Percentiles rank a stretch among this genome's conserved stretches.
These are phyloP conservation scores for Phoenicopterus ruber DNA, from an alignment of 2,113 vertebrate genomes.

Conservation along the genomic window DNA sequence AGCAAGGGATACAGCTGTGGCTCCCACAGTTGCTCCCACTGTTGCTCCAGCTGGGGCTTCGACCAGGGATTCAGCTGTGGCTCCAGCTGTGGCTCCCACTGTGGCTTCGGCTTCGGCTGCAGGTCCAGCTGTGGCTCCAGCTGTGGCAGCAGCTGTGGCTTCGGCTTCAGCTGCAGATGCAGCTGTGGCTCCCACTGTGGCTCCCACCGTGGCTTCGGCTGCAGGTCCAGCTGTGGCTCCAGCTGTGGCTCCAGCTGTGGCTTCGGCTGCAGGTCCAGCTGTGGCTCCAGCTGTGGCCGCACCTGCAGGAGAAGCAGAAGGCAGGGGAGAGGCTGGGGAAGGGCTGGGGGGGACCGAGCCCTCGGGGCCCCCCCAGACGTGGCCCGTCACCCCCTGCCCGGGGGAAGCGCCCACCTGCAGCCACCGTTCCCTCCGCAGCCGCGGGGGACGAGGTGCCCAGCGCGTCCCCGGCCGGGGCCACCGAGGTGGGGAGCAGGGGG, in stretches of 20 bases:
- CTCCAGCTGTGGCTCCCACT: background rate
- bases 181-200: background rate
- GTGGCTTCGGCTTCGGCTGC: background rate
- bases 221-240: background rate
- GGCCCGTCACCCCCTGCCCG: rapidly evolving
- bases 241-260: background rate
- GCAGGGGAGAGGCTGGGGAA: background rate
- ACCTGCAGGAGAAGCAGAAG: background rate
- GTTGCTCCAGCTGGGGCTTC: conserved; percentile 27
- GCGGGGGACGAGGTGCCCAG: background rate
- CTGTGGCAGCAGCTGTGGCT: background rate
- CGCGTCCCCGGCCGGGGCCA: background rate
- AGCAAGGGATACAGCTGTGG: background rate
- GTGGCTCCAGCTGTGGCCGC: background rate
- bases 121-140: background rate
- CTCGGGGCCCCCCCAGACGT: rapidly evolving
- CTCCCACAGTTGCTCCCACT: rapidly evolving
- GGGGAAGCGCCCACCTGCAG: background rate
- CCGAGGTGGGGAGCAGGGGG: background rate
- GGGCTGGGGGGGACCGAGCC: background rate
- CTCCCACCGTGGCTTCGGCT: background rate
- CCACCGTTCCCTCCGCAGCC: background rate
- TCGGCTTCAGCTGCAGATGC: background rate
- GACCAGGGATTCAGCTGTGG: background rate
- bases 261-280: rapidly evolving